Evolutionary conservation across 2,888 invertebrate species (phyloP), one percentile per base, ranked within the genome.

Genomic region (Mesodorylaimus sp.): DNA sequence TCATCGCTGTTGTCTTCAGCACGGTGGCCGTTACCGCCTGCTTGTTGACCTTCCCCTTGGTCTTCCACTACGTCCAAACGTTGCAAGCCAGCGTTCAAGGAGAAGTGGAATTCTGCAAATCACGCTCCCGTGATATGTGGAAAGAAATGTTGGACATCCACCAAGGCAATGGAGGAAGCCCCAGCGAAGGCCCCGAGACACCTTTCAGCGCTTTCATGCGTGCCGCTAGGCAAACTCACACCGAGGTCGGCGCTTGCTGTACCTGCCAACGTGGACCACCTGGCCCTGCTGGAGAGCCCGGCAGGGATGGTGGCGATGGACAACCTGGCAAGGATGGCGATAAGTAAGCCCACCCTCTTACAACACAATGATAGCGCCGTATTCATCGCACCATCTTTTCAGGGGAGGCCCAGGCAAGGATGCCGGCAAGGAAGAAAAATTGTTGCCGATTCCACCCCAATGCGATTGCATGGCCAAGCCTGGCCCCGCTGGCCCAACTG

Each of bases 21-120:
- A 59, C 63, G 2, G 61, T 63, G 1, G 62, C 63, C 13, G 59
- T 64, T 1, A 59, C 61, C 2, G 61, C 62, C 7, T 64, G 63
- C 43, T 54, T 63, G n/a, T 54, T 63, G 47, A 57, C 59, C 2
- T 63, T 63, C 55, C 63, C 63, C n/a, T 52, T 63, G 45, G 61
- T 63, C 24, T 63, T 63, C 55, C 63, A 63, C 50, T 61, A 63
- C 53, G 60, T 63, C n/a, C 63, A 63, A 54, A 61, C 60, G 21
- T 57, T 63, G 24, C 63, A 63, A 52, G 63, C 63, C 27, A 58
- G 59, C 23, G 60, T 64, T n/a, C 63, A 62, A 56, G 21, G 28
- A n/a, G 48, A 48, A 39, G 48, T 48, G 23, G 48, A 48, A 2
- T 48, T 41, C 48, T 48, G 48, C 48, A 48, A 48, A 27, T 43